These are phyloP conservation scores for Onychomys torridus DNA, from an alignment of 2,797 vertebrate species.

Conservation along the genomic window DNA sequence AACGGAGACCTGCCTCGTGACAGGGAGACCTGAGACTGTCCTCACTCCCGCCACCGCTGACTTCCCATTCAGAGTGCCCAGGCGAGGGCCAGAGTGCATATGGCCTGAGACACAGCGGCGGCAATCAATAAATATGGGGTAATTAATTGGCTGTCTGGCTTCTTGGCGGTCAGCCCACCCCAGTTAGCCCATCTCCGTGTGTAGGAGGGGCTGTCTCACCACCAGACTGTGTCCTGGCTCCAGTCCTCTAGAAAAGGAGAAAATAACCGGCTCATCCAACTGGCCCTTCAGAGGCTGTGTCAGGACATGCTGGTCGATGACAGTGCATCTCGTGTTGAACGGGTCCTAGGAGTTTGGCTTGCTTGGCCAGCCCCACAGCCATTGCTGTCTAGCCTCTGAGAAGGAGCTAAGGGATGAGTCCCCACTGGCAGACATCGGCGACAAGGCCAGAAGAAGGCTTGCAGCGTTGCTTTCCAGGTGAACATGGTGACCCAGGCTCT, in stretches of 20 bases:
- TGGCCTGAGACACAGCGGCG: constrained; percentile 1
- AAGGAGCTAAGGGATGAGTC: neutral
- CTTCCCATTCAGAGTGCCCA: neutral
- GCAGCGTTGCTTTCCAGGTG: neutral
- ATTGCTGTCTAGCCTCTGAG: neutral
- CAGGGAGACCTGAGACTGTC: neutral
- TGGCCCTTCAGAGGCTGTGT: constrained; percentile 60
- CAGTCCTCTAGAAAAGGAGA: neutral
- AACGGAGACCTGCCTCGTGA: neutral
- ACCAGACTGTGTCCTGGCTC: neutral
- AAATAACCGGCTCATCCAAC: constrained; percentile 12
- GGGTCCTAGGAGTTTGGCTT: constrained; percentile 60
- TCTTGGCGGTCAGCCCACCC: constrained; percentile 34
- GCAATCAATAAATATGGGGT: neutral
- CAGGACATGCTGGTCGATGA: neutral
- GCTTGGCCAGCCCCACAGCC: constrained; percentile 5
- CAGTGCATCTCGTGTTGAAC: constrained; percentile 38
- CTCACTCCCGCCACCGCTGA: neutral
- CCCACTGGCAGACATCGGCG: neutral
- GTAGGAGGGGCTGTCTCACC: neutral
- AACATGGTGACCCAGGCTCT: neutral
- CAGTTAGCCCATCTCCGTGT: neutral
- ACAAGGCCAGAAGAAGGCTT: neutral
- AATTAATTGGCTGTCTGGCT: neutral
- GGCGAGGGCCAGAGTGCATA: neutral